Conservation (phyloP, 2,888 invertebrate genomes). For the Coleophora flavipennella region DNA sequence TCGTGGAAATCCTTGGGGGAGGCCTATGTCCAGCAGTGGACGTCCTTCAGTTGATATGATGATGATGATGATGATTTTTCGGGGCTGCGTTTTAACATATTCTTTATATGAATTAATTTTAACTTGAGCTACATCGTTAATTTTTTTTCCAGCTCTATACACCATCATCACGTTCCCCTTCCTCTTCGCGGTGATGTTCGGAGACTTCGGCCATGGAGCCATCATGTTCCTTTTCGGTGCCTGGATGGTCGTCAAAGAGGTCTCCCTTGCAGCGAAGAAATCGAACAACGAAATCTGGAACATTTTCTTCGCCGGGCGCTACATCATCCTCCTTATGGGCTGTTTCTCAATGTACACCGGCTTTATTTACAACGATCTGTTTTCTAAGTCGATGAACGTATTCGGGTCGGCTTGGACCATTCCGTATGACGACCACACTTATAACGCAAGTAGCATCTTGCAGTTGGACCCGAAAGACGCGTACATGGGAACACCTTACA, state of each 20-base stretch:
- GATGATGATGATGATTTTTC: too few species aligned
- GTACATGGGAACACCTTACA: conserved; percentile 81
- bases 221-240: conserved; percentile 86
- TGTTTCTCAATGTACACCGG: conserved; percentile 98
- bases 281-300: conserved; percentile 93
- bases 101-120: too few species aligned
- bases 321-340: conserved; percentile 98
- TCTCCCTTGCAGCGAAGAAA: conserved; percentile 79
- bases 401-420: conserved; percentile 91
- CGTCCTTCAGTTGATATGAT: too few species aligned
- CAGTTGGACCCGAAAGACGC: conserved; percentile 77
- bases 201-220: conserved; percentile 92
- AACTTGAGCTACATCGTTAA: not conserved
- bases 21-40: too few species aligned
- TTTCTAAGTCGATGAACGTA: conserved; percentile 95
- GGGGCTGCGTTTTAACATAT: too few species aligned
- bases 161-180: conserved; percentile 95
- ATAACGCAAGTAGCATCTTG: conserved; percentile 57
- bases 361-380: conserved; percentile 96
- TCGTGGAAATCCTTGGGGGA: too few species aligned
- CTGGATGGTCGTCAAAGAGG: conserved; percentile 88
- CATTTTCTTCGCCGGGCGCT: conserved; percentile 98
- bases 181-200: conserved; percentile 97
- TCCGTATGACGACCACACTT: conserved; percentile 68
- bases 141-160: conserved; percentile 78